These are phyloP conservation scores for Augochlora pura DNA, from an alignment of 1,140 invertebrate genomes.

Conservation along the genomic window DNA sequence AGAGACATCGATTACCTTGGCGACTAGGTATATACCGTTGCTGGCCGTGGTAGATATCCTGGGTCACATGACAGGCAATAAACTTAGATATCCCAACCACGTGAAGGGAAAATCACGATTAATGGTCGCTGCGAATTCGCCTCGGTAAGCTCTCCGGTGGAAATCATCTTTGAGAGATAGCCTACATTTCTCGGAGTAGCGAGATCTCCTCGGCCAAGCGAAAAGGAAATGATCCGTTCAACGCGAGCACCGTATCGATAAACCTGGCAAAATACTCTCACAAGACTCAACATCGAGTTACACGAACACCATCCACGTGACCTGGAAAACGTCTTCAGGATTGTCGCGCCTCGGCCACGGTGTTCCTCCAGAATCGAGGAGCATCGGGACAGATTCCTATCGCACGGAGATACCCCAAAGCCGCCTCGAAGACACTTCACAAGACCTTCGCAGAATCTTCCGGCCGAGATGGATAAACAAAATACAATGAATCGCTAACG, in stretches of 20 bases:
- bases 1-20: not conserved
- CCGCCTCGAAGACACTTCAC: not conserved
- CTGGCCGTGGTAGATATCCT: not conserved
- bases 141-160: not conserved
- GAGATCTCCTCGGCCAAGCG: not conserved
- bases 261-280: no score
- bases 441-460: not conserved
- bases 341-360: not conserved
- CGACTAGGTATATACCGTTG: not conserved
- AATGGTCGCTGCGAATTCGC: not conserved
- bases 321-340: not conserved
- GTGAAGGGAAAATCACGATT: not conserved
- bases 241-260: no score
- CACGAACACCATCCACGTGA: not conserved
- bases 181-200: no score
- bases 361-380: no score
- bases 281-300: not conserved
- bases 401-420: not conserved
- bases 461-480: no score
- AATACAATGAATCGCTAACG: no score
- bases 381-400: not conserved
- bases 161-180: not conserved
- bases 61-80: not conserved
- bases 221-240: no score
- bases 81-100: not conserved